Evolutionary conservation across 2,113 vertebrate genomes (phyloP).

Genomic region (Malurus elegans): DNA sequence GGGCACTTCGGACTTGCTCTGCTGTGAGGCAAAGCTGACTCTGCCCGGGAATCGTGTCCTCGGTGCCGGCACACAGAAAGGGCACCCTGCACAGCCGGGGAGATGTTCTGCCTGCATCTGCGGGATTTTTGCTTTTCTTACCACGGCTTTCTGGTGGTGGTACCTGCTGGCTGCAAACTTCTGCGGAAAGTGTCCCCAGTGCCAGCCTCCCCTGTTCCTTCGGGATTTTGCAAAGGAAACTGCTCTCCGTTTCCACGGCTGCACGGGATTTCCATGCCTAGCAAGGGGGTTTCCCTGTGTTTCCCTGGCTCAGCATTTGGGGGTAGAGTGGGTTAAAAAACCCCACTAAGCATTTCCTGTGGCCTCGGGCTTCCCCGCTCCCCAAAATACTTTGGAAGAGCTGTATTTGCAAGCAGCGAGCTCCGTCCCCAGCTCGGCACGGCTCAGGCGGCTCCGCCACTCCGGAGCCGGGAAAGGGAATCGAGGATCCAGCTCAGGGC

Average conservation of each 20-base stretch:
- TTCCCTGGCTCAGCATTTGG: not conserved
- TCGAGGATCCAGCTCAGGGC: not conserved
- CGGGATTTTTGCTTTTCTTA: not conserved
- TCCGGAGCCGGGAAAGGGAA: accelerated
- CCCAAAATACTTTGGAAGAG: not conserved
- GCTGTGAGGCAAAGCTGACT: not conserved
- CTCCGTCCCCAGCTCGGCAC: not conserved
- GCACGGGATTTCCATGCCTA: not conserved
- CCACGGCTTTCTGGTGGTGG: not conserved
- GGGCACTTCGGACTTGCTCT: not conserved
- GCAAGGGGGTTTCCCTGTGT: not conserved
- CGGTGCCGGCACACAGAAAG: not conserved
- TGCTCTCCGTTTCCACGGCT: accelerated
- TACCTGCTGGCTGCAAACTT: not conserved
- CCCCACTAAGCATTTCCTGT: not conserved
- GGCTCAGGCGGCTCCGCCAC: accelerated
- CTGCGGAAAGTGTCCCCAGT: not conserved
- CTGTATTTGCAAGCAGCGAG: not conserved
- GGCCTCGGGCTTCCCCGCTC: not conserved
- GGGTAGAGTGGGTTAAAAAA: not conserved
- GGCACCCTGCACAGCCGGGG: not conserved
- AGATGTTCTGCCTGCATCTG: not conserved
- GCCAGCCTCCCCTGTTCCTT: not conserved
- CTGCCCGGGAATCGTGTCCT: not conserved
- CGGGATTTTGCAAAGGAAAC: not conserved